phyloP scores from a whole-genome alignment of 2,113 vertebrate genomes.

The Ictalurus punctatus region DNA sequence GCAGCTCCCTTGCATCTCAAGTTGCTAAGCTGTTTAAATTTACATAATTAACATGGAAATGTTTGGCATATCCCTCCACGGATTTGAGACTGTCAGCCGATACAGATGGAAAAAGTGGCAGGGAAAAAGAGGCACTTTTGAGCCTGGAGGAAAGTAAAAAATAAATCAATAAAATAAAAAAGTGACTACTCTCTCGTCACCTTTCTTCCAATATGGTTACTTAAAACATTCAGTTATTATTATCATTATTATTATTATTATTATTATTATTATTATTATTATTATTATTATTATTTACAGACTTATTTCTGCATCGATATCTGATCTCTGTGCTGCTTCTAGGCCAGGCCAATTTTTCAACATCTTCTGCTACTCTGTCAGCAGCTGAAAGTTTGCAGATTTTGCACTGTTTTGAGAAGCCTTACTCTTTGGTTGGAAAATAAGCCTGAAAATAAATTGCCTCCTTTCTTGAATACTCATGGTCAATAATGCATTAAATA shows the following conservation, averaged over 20 bases:
- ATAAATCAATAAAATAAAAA: background rate
- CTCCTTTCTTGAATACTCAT: background rate
- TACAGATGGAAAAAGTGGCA: slow-evolving; percentile 39
- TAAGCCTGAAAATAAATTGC: background rate
- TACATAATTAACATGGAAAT: slow-evolving; percentile 71
- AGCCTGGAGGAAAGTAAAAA: background rate
- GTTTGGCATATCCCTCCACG: slow-evolving; percentile 49
- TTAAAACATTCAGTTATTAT: background rate
- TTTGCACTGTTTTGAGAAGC: background rate
- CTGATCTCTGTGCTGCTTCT: background rate
- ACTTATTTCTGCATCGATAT: background rate
- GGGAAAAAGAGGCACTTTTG: slow-evolving; percentile 16
- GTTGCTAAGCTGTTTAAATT: slow-evolving; percentile 71
- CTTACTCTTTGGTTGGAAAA: background rate
- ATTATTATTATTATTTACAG: background rate
- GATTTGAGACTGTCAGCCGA: slow-evolving; percentile 61
- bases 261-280: too few species aligned
- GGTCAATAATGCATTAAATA: background rate
- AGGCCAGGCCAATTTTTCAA: slow-evolving; percentile 18
- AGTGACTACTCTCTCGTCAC: background rate
- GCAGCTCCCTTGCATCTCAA: slow-evolving; percentile 63
- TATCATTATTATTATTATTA: background rate
- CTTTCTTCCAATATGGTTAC: background rate
- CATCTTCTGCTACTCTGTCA: slow-evolving; percentile 24
- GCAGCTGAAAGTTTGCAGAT: background rate